Conservation (phyloP, 2,888 invertebrate species). For the Synergus umbraculus region DNA sequence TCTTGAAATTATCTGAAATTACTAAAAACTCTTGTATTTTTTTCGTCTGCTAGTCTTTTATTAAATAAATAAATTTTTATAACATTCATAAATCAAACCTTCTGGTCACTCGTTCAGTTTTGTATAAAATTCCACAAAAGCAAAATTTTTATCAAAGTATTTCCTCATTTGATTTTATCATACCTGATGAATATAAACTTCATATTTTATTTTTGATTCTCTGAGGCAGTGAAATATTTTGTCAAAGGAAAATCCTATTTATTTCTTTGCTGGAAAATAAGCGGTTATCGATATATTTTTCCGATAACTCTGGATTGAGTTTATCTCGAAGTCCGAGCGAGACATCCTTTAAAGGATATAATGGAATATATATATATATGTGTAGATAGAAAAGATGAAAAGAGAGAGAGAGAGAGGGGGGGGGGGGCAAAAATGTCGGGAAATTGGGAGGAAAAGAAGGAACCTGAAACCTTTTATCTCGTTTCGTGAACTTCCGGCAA, state of each 20-base stretch:
- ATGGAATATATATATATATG: background rate
- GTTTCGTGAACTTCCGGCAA: background rate
- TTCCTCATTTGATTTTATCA: too few relatives aligned
- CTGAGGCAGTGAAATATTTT: constrained; percentile 3
- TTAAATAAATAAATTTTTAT: too few relatives aligned
- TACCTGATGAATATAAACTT: too few relatives aligned
- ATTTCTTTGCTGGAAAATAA: constrained; percentile 8
- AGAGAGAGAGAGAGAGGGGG: background rate
- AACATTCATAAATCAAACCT: too few relatives aligned
- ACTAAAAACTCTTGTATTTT: too few relatives aligned
- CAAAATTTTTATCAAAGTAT: too few relatives aligned
- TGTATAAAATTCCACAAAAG: too few relatives aligned
- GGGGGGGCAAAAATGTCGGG: constrained; percentile 12
- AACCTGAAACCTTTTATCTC: constrained; percentile 18
- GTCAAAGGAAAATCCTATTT: background rate
- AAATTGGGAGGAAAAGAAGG: constrained; percentile 15
- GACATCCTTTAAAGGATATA: constrained; percentile 12
- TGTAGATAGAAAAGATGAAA: constrained; percentile 26
- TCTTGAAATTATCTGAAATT: too few relatives aligned
- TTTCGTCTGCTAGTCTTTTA: too few relatives aligned
- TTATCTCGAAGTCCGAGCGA: background rate
- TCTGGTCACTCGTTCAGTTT: too few relatives aligned
- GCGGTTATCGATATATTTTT: constrained; percentile 22
- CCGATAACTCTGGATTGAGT: constrained; percentile 15
- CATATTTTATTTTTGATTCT: background rate